Conservation (phyloP, 2,797 vertebrate genomes). For the Aulostomus chinensis region DNA sequence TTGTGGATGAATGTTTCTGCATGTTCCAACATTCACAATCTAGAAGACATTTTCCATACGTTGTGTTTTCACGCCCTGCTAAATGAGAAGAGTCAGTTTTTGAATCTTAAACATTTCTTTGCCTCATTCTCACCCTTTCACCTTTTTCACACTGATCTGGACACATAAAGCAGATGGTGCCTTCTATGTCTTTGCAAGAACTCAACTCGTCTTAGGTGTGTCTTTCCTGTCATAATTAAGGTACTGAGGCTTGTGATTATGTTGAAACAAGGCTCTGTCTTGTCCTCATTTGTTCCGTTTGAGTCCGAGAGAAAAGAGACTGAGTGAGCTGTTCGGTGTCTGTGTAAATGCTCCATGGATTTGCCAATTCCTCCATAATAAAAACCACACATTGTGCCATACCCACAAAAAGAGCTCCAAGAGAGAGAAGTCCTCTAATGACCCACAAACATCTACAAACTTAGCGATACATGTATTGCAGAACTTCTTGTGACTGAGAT, state of each 20-base stretch:
- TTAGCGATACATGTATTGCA: background rate
- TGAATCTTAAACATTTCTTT: too few species aligned
- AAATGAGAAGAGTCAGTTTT: slow-evolving; percentile 21
- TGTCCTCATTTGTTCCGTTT: too few species aligned
- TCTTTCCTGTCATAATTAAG: too few species aligned
- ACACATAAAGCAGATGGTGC: too few species aligned
- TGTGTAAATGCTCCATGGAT: slow-evolving; percentile 38
- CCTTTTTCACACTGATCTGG: too few species aligned
- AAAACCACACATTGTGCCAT: slow-evolving; percentile 63
- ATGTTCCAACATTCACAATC: background rate
- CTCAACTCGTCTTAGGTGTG: too few species aligned
- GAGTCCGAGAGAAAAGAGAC: background rate
- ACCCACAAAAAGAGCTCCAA: slow-evolving; percentile 52
- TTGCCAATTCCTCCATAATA: slow-evolving; percentile 63
- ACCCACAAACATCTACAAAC: too few species aligned
- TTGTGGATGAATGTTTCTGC: slow-evolving; percentile 7
- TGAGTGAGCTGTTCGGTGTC: slow-evolving; percentile 1
- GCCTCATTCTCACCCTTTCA: too few species aligned
- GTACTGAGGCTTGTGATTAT: too few species aligned
- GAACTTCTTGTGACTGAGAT: background rate
- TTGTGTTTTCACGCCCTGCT: slow-evolving; percentile 5
- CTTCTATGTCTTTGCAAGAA: too few species aligned
- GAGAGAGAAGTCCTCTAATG: slow-evolving; percentile 7
- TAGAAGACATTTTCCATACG: background rate
- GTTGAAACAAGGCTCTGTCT: background rate